These are phyloP conservation scores for Ormyrus labotus DNA, from an alignment of 2,888 invertebrate species.

Conservation along the genomic window DNA sequence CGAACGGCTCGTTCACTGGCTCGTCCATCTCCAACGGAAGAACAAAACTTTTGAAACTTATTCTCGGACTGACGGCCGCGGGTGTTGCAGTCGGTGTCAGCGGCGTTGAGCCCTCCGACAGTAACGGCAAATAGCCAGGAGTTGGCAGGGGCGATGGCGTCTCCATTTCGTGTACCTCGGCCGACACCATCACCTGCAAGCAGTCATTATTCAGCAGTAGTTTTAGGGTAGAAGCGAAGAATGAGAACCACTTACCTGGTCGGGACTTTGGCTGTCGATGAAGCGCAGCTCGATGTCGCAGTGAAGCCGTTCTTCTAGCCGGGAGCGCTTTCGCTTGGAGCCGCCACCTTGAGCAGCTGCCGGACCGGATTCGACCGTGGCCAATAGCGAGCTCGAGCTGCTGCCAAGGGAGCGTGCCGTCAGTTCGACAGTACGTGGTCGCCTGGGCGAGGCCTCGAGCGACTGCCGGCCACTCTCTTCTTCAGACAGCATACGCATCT, in stretches of 20 bases:
- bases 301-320: slow-evolving; percentile 87
- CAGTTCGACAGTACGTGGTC: slow-evolving; percentile 59
- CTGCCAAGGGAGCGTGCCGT: slow-evolving; percentile 58
- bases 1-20: slow-evolving; percentile 18
- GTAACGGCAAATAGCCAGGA: slow-evolving; percentile 71
- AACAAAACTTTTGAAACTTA: slow-evolving; percentile 73
- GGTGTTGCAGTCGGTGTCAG: slow-evolving; percentile 70
- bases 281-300: slow-evolving; percentile 83
- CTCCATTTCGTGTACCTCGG: slow-evolving; percentile 74
- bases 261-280: slow-evolving; percentile 88
- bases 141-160: slow-evolving; percentile 73
- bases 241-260: slow-evolving; percentile 74
- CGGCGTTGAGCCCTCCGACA: slow-evolving; percentile 73
- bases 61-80: slow-evolving; percentile 71
- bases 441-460: slow-evolving; percentile 72
- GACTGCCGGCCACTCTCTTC: slow-evolving; percentile 81
- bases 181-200: slow-evolving; percentile 74
- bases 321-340: slow-evolving; percentile 80
- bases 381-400: slow-evolving; percentile 53
- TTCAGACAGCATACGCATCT: slow-evolving; percentile 92
- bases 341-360: slow-evolving; percentile 58
- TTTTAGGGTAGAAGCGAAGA: background rate
- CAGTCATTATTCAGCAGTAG: no score
- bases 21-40: slow-evolving; percentile 70
- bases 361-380: no score